These are phyloP conservation scores for Rhabdomys pumilio DNA, from an alignment of 2,797 vertebrate species.

Conservation along the genomic window DNA sequence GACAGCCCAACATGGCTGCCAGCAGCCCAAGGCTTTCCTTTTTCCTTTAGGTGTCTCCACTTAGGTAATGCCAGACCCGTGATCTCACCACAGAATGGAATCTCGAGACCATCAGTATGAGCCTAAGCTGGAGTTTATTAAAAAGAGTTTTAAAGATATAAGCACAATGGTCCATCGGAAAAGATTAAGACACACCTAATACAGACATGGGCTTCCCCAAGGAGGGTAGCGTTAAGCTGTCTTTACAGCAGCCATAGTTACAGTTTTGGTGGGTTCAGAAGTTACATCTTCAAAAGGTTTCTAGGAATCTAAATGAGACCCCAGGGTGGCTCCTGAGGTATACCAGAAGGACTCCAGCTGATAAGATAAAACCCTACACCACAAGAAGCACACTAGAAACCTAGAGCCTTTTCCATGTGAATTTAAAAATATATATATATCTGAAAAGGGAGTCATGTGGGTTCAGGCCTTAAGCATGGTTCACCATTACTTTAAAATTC, in stretches of 20 bases:
- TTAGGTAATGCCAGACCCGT: not conserved
- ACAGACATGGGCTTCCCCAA: not conserved
- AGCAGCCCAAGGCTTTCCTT: not conserved
- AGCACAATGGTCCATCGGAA: too few relatives aligned
- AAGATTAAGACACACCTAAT: not conserved
- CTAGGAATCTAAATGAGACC: not conserved
- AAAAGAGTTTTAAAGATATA: not conserved
- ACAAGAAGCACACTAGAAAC: not conserved
- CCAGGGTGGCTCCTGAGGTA: not conserved
- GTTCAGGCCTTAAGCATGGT: not conserved
- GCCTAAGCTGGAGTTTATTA: not conserved
- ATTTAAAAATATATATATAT: not conserved
- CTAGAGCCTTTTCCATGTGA: not conserved
- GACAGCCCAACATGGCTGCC: not conserved
- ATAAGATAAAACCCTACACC: not conserved
- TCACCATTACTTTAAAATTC: not conserved
- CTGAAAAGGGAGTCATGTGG: not conserved
- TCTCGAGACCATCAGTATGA: too few relatives aligned
- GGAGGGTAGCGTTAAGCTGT: not conserved
- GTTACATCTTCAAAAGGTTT: not conserved
- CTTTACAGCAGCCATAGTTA: not conserved
- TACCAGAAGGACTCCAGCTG: not conserved
- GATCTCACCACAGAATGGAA: not conserved
- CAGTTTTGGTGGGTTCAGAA: not conserved
- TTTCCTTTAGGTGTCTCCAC: too few relatives aligned